These are phyloP conservation scores for Peromyscus eremicus DNA, from an alignment of 2,797 vertebrate species.

Conservation along the genomic window DNA sequence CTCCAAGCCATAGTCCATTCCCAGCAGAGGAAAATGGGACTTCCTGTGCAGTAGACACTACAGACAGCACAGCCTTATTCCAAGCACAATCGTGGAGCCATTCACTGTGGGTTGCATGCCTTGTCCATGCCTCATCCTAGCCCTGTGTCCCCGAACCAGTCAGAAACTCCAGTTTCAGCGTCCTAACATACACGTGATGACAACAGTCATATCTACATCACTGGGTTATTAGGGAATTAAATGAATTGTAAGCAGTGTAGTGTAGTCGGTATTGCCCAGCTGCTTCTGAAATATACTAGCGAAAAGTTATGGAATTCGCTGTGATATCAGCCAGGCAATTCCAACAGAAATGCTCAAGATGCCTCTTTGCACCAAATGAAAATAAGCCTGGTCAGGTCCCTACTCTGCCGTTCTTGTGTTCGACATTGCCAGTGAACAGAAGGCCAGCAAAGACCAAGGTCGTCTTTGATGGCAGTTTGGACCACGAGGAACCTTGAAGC, in stretches of 20 bases:
- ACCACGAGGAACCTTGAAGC: not conserved
- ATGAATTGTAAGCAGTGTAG: not conserved
- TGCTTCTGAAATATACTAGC: not conserved
- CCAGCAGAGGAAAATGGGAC: not conserved
- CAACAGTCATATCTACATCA: not conserved
- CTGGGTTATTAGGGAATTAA: not conserved
- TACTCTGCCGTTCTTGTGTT: not conserved
- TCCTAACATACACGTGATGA: not conserved
- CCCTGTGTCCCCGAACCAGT: not conserved
- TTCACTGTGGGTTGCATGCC: rapidly evolving
- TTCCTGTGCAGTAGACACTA: too few species aligned
- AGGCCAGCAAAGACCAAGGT: not conserved
- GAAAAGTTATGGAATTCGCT: not conserved
- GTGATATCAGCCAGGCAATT: not conserved
- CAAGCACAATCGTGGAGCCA: too few species aligned
- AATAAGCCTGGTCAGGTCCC: not conserved
- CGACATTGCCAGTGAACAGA: not conserved
- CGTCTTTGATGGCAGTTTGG: not conserved
- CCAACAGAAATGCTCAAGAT: not conserved
- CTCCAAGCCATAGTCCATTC: not conserved
- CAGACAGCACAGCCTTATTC: too few species aligned
- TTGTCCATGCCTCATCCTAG: not conserved
- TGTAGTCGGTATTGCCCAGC: not conserved
- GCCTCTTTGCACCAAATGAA: too few species aligned
- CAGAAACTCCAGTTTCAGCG: not conserved